Percentiles rank a stretch among this genome's conserved stretches.
phyloP scores from a whole-genome alignment of 2,797 vertebrate genomes.

The Anomalospiza imberbis region DNA sequence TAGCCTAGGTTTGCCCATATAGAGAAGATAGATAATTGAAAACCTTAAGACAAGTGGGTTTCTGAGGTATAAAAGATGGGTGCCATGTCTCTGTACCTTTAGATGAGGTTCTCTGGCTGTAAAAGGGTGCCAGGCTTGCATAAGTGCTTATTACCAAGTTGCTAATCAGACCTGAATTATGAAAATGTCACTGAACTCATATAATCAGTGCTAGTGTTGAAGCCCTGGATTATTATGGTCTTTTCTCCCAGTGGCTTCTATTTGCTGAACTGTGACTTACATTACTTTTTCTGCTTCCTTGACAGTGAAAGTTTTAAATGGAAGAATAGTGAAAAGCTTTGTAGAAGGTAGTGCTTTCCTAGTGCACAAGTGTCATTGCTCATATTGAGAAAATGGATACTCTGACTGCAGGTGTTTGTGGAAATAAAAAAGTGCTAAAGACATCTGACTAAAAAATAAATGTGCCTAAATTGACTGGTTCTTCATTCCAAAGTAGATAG shows the following conservation, averaged over 20 bases:
- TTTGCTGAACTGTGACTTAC: not conserved
- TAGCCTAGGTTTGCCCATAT: not conserved
- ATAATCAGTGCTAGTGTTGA: not conserved
- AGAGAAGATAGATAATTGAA: not conserved
- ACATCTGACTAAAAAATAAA: not conserved
- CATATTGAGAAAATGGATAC: not conserved
- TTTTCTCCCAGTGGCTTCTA: not conserved
- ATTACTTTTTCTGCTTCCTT: not conserved
- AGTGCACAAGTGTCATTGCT: not conserved
- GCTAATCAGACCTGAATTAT: not conserved
- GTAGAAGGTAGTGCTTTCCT: not conserved
- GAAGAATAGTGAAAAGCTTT: not conserved
- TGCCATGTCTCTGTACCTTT: not conserved
- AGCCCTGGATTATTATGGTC: not conserved
- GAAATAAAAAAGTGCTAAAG: not conserved
- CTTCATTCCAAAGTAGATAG: not conserved
- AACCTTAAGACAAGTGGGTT: not conserved
- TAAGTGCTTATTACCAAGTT: not conserved
- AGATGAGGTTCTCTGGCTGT: not conserved
- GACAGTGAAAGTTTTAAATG: not conserved
- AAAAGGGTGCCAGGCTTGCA: not conserved
- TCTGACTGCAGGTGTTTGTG: not conserved
- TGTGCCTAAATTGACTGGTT: not conserved
- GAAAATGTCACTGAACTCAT: not conserved
- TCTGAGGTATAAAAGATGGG: not conserved